Evolutionary conservation across 2,888 invertebrate species (phyloP).

Genomic region (Pyralis farinalis): DNA sequence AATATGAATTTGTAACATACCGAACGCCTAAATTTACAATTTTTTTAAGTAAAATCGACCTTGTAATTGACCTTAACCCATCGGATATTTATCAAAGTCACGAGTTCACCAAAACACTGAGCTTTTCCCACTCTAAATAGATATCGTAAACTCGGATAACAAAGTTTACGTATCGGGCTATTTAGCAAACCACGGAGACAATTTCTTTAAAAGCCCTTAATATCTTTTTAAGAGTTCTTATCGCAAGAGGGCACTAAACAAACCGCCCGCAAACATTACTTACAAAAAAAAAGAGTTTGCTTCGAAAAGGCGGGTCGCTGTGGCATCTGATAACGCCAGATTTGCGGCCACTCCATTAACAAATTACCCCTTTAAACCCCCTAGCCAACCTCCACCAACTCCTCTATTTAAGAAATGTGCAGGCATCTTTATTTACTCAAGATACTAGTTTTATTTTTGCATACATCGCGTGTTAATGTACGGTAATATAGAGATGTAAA

Average conservation of each 20-base stretch:
- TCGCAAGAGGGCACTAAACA: constrained; percentile 69
- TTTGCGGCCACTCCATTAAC: constrained; percentile 73
- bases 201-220: constrained; percentile 72
- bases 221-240: constrained; percentile 71
- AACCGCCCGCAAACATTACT: constrained; percentile 65
- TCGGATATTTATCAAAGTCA: neutral
- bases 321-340: constrained; percentile 69
- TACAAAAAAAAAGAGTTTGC: constrained; percentile 70
- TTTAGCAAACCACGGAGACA: constrained; percentile 46
- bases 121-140: neutral
- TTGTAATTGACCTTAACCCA: neutral
- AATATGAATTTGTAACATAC: too few relatives aligned
- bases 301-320: constrained; percentile 67
- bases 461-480: constrained; percentile 40
- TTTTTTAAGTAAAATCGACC: too few relatives aligned
- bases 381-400: constrained; percentile 17
- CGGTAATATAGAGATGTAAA: constrained; percentile 35
- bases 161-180: constrained; percentile 22
- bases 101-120: neutral
- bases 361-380: constrained; percentile 63
- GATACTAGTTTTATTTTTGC: constrained; percentile 37
- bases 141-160: constrained; percentile 17
- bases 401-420: constrained; percentile 28
- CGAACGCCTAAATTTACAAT: too few relatives aligned
- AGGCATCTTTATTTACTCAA: constrained; percentile 32